Conservation (phyloP, 1,140 invertebrate species). For the Tigriopus japonicus region DNA sequence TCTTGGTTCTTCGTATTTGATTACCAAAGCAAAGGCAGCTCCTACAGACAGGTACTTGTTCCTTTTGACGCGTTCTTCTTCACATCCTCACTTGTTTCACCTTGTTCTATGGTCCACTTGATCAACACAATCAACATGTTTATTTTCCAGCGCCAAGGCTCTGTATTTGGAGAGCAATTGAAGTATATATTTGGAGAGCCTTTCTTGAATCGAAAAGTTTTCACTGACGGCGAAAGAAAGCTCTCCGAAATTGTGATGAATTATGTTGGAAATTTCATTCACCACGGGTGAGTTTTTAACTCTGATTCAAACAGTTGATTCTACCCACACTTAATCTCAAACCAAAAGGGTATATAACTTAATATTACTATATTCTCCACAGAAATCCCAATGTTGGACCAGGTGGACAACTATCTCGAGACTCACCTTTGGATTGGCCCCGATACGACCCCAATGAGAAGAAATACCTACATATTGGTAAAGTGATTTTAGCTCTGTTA, state of each 20-base stretch:
- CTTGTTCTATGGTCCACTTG: no score
- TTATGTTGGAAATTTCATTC: conserved; percentile 91
- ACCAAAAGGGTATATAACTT: no score
- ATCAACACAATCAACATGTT: no score
- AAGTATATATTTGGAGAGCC: conserved; percentile 40
- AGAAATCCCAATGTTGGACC: no score
- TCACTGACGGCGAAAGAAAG: conserved; percentile 66
- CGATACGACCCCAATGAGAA: conserved; percentile 15
- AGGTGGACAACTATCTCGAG: no score
- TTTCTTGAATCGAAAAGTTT: conserved; percentile 59
- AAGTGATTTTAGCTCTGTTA: conserved; percentile 18
- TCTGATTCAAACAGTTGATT: no score
- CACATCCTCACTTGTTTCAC: no score
- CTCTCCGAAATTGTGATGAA: conserved; percentile 80
- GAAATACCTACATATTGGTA: conserved; percentile 26
- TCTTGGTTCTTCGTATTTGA: conserved; percentile 84
- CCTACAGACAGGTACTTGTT: conserved; percentile 57
- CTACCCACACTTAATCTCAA: no score
- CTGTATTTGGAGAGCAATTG: conserved; percentile 37
- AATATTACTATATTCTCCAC: no score
- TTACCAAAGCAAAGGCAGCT: conserved; percentile 76
- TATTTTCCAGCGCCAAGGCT: conserved; percentile 24
- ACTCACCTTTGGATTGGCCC: neutral
- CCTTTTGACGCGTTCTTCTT: neutral
- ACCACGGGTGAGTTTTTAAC: conserved; percentile 80